Conservation (phyloP, 1,140 invertebrate genomes). For the Drosophila saltans region DNA sequence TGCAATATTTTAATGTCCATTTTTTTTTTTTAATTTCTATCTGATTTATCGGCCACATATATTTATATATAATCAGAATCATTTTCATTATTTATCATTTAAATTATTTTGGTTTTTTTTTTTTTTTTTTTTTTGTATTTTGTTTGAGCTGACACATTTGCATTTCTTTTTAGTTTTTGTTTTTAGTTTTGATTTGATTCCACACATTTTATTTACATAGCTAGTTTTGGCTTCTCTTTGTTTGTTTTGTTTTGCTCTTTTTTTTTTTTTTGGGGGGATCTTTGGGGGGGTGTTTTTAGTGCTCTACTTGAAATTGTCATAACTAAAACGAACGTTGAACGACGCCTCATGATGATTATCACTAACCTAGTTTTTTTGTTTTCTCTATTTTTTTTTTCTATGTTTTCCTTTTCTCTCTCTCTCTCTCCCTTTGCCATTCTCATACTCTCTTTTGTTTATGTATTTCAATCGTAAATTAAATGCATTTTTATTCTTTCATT, state of each 20-base stretch:
- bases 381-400: not conserved
- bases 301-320: constrained; percentile 61
- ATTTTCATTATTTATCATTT: not conserved
- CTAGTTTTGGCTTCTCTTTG: constrained; percentile 3
- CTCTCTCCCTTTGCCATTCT: too few relatives aligned
- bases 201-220: constrained; percentile 30
- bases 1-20: constrained; percentile 5
- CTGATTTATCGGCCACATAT: constrained; percentile 4
- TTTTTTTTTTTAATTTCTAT: not conserved
- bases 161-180: constrained; percentile 5
- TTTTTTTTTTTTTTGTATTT: constrained; percentile 3
- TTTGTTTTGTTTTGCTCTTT: not conserved
- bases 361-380: constrained; percentile 66
- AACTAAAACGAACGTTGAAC: constrained; percentile 77
- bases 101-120: too few relatives aligned
- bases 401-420: not conserved
- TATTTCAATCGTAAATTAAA: constrained; percentile 57
- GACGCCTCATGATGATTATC: constrained; percentile 70
- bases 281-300: not conserved
- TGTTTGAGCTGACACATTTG: not conserved
- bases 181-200: constrained; percentile 40
- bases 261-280: not conserved
- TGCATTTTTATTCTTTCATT: constrained; percentile 42
- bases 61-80: not conserved
- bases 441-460: constrained; percentile 4